Evolutionary conservation across 2,888 invertebrate species (phyloP).

Genomic region (Calameuta pallipes): DNA sequence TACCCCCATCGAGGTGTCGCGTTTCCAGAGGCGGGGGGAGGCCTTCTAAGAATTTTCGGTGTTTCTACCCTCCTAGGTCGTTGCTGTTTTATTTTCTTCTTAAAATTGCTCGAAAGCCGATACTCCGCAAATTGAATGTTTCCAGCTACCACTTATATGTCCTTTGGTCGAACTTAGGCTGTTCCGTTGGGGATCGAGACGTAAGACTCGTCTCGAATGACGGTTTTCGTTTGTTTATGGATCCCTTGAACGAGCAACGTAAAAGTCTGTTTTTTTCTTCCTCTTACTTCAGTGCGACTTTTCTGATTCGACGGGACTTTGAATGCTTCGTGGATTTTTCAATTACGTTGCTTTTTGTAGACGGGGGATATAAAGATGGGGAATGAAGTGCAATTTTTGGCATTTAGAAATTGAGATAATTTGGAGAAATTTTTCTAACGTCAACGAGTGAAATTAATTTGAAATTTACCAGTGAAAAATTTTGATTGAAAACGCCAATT

Average conservation of each 20-base stretch:
- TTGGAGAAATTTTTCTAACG: neutral
- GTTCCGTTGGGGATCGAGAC: conserved; percentile 4
- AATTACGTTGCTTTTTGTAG: neutral
- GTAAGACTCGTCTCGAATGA: conserved; percentile 26
- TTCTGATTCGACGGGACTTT: neutral
- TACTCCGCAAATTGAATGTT: conserved; percentile 60
- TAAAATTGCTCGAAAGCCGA: conserved; percentile 35
- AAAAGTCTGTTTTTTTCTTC: neutral
- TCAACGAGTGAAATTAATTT: neutral
- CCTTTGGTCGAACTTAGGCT: conserved; percentile 27
- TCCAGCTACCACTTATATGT: conserved; percentile 37
- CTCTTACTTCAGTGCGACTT: neutral
- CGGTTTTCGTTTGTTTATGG: conserved; percentile 6
- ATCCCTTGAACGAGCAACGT: neutral
- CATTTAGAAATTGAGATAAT: neutral
- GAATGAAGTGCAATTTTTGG: neutral
- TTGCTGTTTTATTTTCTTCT: conserved; percentile 22
- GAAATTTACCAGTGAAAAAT: neutral
- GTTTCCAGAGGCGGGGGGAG: conserved; percentile 15
- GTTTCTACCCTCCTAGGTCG: neutral
- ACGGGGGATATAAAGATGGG: too few relatives aligned
- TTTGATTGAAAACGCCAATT: neutral
- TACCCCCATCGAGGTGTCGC: conserved; percentile 15
- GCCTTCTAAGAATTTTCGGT: conserved; percentile 20
- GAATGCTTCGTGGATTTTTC: neutral